phyloP scores from a whole-genome alignment of 2,888 invertebrate genomes.

The Synergus umbraculus region DNA sequence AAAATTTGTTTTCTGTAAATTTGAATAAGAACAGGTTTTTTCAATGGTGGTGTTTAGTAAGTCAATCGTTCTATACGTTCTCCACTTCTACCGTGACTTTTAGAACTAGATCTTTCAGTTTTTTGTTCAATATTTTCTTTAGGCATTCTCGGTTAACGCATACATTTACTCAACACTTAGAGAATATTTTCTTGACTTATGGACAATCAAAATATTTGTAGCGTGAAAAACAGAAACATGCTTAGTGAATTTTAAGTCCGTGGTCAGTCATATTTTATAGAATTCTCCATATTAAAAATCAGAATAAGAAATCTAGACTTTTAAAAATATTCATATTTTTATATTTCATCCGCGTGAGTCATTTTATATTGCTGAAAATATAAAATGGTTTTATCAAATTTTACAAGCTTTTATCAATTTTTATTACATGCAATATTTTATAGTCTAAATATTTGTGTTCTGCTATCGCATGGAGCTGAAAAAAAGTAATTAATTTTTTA shows the following conservation, averaged over 20 bases:
- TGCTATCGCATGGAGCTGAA: no score
- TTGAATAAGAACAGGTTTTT: conserved; percentile 4
- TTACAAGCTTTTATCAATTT: no score
- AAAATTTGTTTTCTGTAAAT: neutral
- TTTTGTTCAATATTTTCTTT: conserved; percentile 21
- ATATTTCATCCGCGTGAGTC: neutral
- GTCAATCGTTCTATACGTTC: neutral
- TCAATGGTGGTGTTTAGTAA: neutral
- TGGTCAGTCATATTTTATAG: neutral
- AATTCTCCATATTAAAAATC: neutral
- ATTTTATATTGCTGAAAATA: neutral
- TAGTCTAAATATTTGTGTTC: no score
- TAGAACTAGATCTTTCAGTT: conserved; percentile 18
- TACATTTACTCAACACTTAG: conserved; percentile 28
- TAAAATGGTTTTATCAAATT: no score
- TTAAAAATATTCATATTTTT: neutral
- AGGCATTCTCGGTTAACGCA: conserved; percentile 19
- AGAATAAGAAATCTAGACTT: neutral
- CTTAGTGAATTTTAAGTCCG: neutral
- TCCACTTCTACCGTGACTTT: neutral
- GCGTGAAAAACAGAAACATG: neutral
- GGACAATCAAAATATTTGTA: conserved; percentile 23
- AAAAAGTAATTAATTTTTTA: no score
- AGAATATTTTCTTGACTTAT: conserved; percentile 20
- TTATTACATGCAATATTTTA: no score